Conservation (phyloP, 1,140 invertebrate species). For the Aporrectodea caliginosa region DNA sequence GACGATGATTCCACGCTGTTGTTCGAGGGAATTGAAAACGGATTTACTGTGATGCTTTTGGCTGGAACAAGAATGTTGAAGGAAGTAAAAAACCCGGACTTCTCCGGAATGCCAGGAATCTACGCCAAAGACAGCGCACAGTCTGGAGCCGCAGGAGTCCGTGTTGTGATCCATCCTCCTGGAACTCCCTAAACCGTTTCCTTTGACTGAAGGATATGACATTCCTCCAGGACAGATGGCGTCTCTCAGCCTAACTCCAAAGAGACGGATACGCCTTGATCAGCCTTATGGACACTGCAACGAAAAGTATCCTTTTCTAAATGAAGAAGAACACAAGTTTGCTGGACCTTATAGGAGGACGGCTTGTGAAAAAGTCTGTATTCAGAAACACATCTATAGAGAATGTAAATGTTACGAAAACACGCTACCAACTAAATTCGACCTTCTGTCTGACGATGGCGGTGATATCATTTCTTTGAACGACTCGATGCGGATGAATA, state of each 20-base stretch:
- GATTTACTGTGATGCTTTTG: background rate
- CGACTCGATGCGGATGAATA: background rate
- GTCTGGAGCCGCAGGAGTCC: background rate
- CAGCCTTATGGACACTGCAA: conserved; percentile 7
- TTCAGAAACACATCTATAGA: background rate
- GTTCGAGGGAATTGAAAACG: background rate
- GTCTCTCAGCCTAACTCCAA: background rate
- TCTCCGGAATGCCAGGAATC: background rate
- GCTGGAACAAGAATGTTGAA: background rate
- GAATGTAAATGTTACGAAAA: background rate
- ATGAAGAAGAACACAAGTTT: background rate
- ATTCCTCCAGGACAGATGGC: conserved; percentile 1
- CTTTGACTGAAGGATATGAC: conserved; percentile 5
- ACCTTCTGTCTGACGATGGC: background rate
- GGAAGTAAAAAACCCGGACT: background rate
- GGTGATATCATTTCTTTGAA: background rate
- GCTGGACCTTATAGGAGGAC: background rate
- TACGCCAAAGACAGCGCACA: background rate
- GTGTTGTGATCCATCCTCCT: conserved; percentile 8
- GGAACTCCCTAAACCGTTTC: background rate
- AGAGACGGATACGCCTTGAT: background rate
- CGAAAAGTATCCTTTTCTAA: background rate
- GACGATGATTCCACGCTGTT: background rate
- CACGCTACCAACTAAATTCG: background rate
- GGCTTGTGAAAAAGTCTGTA: background rate